Evolutionary conservation across 1,140 invertebrate genomes (phyloP), one percentile per base, ranked within the genome.

Genomic region (Coenobita brevimanus): DNA sequence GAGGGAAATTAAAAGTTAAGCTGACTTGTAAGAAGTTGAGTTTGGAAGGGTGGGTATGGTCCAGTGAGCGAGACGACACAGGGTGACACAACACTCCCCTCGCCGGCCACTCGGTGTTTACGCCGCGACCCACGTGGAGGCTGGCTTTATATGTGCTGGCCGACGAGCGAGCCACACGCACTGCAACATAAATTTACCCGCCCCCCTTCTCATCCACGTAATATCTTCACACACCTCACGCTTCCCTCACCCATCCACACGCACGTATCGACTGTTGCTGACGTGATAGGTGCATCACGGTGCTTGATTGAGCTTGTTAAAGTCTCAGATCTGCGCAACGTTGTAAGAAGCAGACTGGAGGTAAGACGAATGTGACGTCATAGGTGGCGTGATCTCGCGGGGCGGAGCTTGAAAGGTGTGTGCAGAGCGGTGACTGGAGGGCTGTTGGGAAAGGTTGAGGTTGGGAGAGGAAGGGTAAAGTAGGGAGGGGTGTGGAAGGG

Each of bases 341-440:
- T 30, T 50, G 36, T 69, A 46, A 73, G 33, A 41, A 60, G n/a
- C 57, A 46, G 8, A 41, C 13, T 41, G 43, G 38, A 50, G 46
- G 46, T 21, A 21, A 54, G 60, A 10, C 54, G 3, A 17, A 24
- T n/a, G 46, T 81, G 84, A 87, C 84, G 84, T 87, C 84, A 87
- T 62, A 69, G 84, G 84, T 87, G 84, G 84, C 79, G 62, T 62
- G 84, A 87, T 87, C 38, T 33, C 21, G 57, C 60, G 64, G 84
- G 84, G 73, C 6, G 75, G 75, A 79, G 75, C 75, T 21, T 50
- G n/a, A n/a, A 50, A 50, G 46, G 6, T 50, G 46, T 50, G 46
- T 6, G 46, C 17, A 50, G 46, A 6, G 6, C 17, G 46, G 46
- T 6, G 46, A 17, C 6, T 17, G 46, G 46, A 17, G 46, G 46